Evolutionary conservation across 2,113 vertebrate species (phyloP).

Genomic region (Podocnemis expansa): DNA sequence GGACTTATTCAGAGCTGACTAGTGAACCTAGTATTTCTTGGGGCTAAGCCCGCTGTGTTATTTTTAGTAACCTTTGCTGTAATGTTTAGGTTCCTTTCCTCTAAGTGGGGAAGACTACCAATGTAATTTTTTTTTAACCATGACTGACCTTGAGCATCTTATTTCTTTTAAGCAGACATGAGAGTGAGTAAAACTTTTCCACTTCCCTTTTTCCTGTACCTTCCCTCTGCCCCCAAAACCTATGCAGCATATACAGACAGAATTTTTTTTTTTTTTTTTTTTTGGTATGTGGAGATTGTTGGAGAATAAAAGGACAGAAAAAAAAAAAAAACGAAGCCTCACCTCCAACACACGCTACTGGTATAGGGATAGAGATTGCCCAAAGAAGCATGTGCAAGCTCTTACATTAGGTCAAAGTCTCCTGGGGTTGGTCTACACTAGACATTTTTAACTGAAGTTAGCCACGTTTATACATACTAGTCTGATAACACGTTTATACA

Average conservation of each 20-base stretch:
- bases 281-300: not conserved
- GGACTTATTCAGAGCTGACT: not conserved
- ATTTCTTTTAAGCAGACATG: not conserved
- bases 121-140: not conserved
- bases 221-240: not conserved
- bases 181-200: not conserved
- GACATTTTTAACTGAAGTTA: not conserved
- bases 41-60: not conserved
- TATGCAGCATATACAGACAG: not conserved
- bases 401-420: not conserved
- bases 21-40: not conserved
- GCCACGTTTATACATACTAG: not conserved
- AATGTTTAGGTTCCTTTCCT: not conserved
- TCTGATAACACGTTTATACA: not conserved
- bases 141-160: not conserved
- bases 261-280: no score
- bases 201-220: not conserved
- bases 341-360: not conserved
- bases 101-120: not conserved
- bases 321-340: not conserved
- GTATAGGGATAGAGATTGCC: not conserved
- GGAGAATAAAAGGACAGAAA: not conserved
- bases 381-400: not conserved
- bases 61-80: not conserved
- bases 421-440: not conserved